These are phyloP conservation scores for Anadara kagoshimensis DNA, from an alignment of 1,140 invertebrate genomes.

Conservation along the genomic window DNA sequence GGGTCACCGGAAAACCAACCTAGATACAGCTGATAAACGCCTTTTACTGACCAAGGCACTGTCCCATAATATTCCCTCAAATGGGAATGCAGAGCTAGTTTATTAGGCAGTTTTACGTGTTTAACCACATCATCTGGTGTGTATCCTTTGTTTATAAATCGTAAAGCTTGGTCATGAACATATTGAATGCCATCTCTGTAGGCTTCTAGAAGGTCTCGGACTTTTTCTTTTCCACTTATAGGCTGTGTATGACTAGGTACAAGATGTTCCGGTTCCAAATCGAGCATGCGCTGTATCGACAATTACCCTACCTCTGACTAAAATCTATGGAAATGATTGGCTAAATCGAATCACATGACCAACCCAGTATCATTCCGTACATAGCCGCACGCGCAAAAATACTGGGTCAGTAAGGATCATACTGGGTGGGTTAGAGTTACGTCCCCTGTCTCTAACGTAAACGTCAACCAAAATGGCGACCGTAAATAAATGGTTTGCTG, in stretches of 20 bases:
- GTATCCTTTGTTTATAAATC: slow-evolving; percentile 46
- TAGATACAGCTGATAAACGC: slow-evolving; percentile 48
- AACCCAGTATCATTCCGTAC: no score
- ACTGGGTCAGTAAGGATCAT: no score
- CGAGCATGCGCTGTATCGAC: slow-evolving; percentile 48
- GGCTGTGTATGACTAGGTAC: slow-evolving; percentile 54
- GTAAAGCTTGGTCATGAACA: slow-evolving; percentile 50
- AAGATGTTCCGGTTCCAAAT: slow-evolving; percentile 43
- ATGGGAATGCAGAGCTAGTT: slow-evolving; percentile 35
- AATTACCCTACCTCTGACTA: no score
- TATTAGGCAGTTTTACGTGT: slow-evolving; percentile 38
- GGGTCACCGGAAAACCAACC: slow-evolving; percentile 58
- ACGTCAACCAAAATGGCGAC: no score
- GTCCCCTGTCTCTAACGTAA: no score
- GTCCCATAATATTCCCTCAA: slow-evolving; percentile 53
- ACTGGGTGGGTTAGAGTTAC: no score
- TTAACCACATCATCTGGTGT: slow-evolving; percentile 48
- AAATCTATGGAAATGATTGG: no score
- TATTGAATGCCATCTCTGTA: slow-evolving; percentile 56
- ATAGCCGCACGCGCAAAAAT: no score
- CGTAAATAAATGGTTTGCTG: no score
- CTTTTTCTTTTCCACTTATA: slow-evolving; percentile 34
- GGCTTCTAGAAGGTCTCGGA: slow-evolving; percentile 35
- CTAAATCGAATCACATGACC: no score
- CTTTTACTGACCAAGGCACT: slow-evolving; percentile 52